Evolutionary conservation across 2,113 vertebrate species (phyloP), one percentile per base, ranked within the genome.

Genomic region (Phalacrocorax carbo): DNA sequence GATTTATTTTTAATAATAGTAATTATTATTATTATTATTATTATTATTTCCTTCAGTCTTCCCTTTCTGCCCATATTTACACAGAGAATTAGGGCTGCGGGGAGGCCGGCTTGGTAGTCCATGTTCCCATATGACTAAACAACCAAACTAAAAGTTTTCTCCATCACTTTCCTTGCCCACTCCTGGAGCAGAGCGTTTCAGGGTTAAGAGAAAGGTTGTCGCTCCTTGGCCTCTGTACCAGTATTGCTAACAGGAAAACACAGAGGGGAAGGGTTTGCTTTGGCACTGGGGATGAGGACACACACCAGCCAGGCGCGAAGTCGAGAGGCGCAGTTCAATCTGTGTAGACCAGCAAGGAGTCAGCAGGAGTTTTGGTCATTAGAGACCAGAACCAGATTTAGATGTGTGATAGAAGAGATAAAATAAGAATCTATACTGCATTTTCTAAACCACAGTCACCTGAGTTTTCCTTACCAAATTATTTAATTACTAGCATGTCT

Each of bases 321-420:
- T 20, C 3, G 1, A 30, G 69, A 72, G 44, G 8, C 10, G 0
- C 32, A 11, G 15, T 19, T 40, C 55, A 61, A 5, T n/a, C 71
- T 64, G 9, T 5, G 1, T 3, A 58, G 48, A 51, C 9, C 46
- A 94, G 44, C 0, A 2, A 90, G 46, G 40, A 87, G 34, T 52
- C 68, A 61, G 44, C n/a, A 44, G 20, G 25, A 62, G 32, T 40
- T 88, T 72, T 49, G 51, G 15, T 64, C 23, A 2, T 26, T 58
- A 48, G 69, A 52, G 34, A 42, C 30, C 17, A 78, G 25, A 72
- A 84, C 3, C 32, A 46, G 44, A 44, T 44, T 49, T 60, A 77
- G 64, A 40, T 0, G 0, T 18, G 7, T 32, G 17, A n/a, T 44
- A 19, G 2, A 49, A 7, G 9, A 49, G 13, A 34, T 52, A 27